Percentiles rank a stretch among this genome's conserved stretches.
Conservation (phyloP, 2,888 invertebrate species). For the Deilephila elpenor region DNA sequence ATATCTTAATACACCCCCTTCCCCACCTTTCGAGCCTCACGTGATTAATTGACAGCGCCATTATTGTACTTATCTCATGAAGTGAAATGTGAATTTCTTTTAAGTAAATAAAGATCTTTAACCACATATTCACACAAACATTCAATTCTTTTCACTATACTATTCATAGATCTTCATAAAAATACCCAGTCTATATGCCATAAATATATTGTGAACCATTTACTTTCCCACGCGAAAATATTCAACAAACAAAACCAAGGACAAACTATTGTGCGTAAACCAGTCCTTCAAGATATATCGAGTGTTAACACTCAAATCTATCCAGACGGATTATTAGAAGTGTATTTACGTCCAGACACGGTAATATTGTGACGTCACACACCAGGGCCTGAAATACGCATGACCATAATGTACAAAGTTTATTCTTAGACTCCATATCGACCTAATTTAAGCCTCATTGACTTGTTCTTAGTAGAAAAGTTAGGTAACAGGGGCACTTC, state of each 20-base stretch:
- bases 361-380: conserved; percentile 2
- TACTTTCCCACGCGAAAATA: neutral
- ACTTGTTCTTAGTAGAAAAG: neutral
- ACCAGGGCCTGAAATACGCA: neutral
- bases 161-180: too few species aligned
- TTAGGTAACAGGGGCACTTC: neutral
- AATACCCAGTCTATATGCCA: too few species aligned
- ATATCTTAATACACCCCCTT: too few species aligned
- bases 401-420: neutral
- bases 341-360: neutral
- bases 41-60: too few species aligned
- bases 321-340: conserved; percentile 10
- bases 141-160: too few species aligned
- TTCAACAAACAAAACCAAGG: neutral
- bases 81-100: too few species aligned
- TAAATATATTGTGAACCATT: too few species aligned
- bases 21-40: too few species aligned
- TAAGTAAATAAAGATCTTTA: too few species aligned
- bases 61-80: too few species aligned
- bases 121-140: too few species aligned
- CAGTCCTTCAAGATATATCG: neutral
- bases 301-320: neutral
- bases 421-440: neutral
- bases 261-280: neutral
- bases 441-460: conserved; percentile 12